A percentile compares a stretch with the other conserved stretches of the same genome.
Evolutionary conservation across 2,888 invertebrate species (phyloP).

Genomic region (Cetonia aurata): DNA sequence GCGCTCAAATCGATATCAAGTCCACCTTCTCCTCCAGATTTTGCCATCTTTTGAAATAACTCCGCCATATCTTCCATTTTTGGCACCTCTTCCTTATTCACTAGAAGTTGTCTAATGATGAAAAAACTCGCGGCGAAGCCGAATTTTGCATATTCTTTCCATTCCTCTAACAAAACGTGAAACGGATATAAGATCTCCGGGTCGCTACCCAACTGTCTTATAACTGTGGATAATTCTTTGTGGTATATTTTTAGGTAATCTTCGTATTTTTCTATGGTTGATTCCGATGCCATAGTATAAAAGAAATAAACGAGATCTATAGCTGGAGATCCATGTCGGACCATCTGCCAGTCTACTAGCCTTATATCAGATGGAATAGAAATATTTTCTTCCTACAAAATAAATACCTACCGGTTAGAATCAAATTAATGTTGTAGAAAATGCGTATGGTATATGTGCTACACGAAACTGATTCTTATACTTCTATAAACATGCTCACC

Average conservation of each 20-base stretch:
- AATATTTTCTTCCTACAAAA: background rate
- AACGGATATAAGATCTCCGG: slow-evolving; percentile 54
- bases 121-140: slow-evolving; percentile 53
- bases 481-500: too few species aligned
- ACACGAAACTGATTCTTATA: too few species aligned
- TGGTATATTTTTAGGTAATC: slow-evolving; percentile 56
- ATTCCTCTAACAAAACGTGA: slow-evolving; percentile 51
- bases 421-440: too few species aligned
- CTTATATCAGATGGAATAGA: slow-evolving; percentile 8
- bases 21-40: background rate
- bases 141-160: slow-evolving; percentile 52
- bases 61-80: slow-evolving; percentile 45
- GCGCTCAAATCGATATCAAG: background rate
- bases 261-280: slow-evolving; percentile 54
- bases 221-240: slow-evolving; percentile 50
- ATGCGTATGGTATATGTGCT: background rate
- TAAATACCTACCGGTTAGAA: background rate
- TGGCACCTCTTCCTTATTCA: slow-evolving; percentile 49
- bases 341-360: slow-evolving; percentile 47
- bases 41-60: background rate
- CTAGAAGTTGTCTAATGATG: slow-evolving; percentile 53
- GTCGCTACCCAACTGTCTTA: slow-evolving; percentile 55
- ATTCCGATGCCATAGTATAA: slow-evolving; percentile 54
- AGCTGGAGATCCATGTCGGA: slow-evolving; percentile 50
- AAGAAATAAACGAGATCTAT: slow-evolving; percentile 58